phyloP scores from a whole-genome alignment of 2,797 vertebrate species.

The Lithobates pipiens region DNA sequence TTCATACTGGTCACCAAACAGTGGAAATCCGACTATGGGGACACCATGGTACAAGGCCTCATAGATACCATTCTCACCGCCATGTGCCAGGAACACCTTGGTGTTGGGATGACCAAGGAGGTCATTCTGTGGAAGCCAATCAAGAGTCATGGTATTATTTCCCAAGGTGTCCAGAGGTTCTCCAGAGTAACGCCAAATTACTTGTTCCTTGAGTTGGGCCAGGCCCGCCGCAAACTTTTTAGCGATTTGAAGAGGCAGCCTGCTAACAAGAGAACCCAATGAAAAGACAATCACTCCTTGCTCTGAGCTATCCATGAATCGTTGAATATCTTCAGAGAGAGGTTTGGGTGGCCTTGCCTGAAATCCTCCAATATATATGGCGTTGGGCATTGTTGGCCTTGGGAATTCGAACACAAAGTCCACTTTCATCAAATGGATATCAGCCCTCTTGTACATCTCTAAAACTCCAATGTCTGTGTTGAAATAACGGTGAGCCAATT shows the following conservation, averaged over 20 bases:
- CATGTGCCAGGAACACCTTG: conserved; percentile 71
- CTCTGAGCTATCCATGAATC: conserved; percentile 67
- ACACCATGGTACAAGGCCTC: conserved; percentile 74
- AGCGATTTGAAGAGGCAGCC: conserved; percentile 64
- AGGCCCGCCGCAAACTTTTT: conserved; percentile 69
- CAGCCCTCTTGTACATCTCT: conserved; percentile 57
- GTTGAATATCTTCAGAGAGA: conserved; percentile 71
- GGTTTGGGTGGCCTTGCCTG: conserved; percentile 75
- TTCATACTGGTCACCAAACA: conserved; percentile 74
- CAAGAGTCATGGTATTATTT: conserved; percentile 69
- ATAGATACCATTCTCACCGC: conserved; percentile 71
- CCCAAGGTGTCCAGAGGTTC: conserved; percentile 69
- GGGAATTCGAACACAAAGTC: conserved; percentile 83
- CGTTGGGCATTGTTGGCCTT: conserved; percentile 79
- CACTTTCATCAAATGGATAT: conserved; percentile 80
- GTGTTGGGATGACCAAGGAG: conserved; percentile 71
- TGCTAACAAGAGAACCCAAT: conserved; percentile 69
- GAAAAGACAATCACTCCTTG: conserved; percentile 76
- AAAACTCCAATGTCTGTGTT: background rate
- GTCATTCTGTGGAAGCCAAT: conserved; percentile 74
- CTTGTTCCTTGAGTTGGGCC: conserved; percentile 69
- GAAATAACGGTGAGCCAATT: conserved; percentile 36
- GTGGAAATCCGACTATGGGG: conserved; percentile 72
- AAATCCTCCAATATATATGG: conserved; percentile 79
- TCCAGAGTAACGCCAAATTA: conserved; percentile 73